Evolutionary conservation across 2,888 invertebrate genomes (phyloP).

Genomic region (Cosmorhoe ocellata): DNA sequence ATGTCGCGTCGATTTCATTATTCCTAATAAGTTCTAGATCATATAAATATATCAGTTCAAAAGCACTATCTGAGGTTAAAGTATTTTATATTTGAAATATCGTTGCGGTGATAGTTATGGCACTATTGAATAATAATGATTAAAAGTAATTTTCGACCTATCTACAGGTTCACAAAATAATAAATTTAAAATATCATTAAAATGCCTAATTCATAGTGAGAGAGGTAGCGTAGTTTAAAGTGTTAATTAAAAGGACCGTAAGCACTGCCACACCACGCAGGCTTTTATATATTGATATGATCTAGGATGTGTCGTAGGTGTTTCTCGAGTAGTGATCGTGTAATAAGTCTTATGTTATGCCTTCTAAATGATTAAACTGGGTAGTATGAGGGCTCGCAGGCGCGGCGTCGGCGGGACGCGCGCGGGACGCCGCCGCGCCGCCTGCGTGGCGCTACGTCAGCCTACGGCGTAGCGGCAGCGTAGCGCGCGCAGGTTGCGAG

Average conservation of each 20-base stretch:
- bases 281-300: conserved; percentile 79
- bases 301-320: conserved; percentile 81
- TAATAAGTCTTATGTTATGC: conserved; percentile 79
- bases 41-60: conserved; percentile 75
- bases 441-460: conserved; percentile 18
- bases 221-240: conserved; percentile 75
- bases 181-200: conserved; percentile 69
- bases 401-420: conserved; percentile 37
- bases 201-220: conserved; percentile 77
- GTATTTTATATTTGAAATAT: conserved; percentile 45
- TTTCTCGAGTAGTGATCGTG: conserved; percentile 80
- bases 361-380: conserved; percentile 64
- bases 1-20: conserved; percentile 55
- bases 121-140: conserved; percentile 49
- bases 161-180: conserved; percentile 64
- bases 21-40: conserved; percentile 79
- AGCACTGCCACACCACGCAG: conserved; percentile 68
- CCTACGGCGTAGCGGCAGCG: conserved; percentile 34
- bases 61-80: conserved; percentile 43
- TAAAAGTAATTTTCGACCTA: conserved; percentile 51
- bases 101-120: conserved; percentile 44
- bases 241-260: conserved; percentile 60
- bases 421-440: conserved; percentile 1
- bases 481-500: conserved; percentile 35
- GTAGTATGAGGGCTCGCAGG: conserved; percentile 51